A percentile compares a stretch with the other conserved stretches of the same genome.
These are phyloP conservation scores for Agonopterix arenella DNA, from an alignment of 2,888 invertebrate genomes.

Conservation along the genomic window DNA sequence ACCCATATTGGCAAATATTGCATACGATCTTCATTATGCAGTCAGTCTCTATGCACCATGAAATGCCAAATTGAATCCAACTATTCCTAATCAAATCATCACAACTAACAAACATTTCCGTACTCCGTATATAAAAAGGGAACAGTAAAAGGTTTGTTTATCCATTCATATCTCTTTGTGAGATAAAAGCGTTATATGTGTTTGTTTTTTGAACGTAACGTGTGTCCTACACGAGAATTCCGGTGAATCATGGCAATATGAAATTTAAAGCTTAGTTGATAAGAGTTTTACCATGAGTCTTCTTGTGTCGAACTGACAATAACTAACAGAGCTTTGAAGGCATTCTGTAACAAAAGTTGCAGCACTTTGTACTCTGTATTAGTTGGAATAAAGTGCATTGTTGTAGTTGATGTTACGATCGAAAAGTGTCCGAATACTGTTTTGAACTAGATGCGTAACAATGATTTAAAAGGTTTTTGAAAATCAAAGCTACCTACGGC, in stretches of 20 bases:
- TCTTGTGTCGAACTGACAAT: no score
- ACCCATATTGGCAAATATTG: no score
- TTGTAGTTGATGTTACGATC: no score
- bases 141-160: constrained; percentile 22
- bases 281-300: not conserved
- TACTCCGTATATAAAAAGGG: constrained; percentile 9
- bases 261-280: not conserved
- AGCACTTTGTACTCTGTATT: not conserved
- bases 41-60: no score
- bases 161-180: constrained; percentile 12
- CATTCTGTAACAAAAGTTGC: not conserved
- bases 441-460: no score
- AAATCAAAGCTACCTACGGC: no score
- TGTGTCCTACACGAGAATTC: not conserved
- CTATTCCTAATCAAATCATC: no score
- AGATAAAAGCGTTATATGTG: constrained; percentile 15
- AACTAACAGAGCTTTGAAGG: not conserved
- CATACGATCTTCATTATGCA: no score
- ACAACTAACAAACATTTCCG: not conserved
- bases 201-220: constrained; percentile 9
- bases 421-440: no score
- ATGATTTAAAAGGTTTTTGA: no score
- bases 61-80: no score
- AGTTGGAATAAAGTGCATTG: not conserved
- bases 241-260: not conserved